These are phyloP conservation scores for Paragorgia papillata DNA, from an alignment of 92 coral and sea anemone genomes.

Conservation along the genomic window DNA sequence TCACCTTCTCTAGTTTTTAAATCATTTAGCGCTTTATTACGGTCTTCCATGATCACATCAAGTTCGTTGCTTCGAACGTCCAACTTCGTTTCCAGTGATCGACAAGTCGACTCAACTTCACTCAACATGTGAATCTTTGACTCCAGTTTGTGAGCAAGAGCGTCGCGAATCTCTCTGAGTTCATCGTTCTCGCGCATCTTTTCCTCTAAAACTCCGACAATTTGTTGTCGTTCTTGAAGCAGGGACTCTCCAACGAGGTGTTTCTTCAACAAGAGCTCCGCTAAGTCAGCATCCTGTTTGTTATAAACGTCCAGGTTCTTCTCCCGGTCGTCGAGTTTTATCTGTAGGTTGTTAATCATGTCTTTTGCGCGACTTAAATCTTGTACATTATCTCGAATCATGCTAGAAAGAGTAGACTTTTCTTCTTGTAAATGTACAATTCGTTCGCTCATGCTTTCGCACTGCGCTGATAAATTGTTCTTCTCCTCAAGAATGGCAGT, in stretches of 20 bases:
- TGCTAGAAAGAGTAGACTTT: conserved; percentile 43
- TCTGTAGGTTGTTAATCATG: conserved; percentile 60
- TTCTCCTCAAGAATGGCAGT: conserved; percentile 61
- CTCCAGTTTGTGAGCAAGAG: conserved; percentile 81
- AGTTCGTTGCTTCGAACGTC: conserved; percentile 79
- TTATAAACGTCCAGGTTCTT: conserved; percentile 73
- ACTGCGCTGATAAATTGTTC: conserved; percentile 56
- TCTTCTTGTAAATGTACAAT: conserved; percentile 50
- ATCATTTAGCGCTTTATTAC: conserved; percentile 72
- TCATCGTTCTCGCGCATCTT: conserved; percentile 75
- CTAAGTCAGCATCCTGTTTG: conserved; percentile 86
- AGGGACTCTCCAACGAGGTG: conserved; percentile 85
- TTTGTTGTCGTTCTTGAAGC: conserved; percentile 82
- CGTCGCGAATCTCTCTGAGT: conserved; percentile 85
- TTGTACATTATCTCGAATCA: conserved; percentile 53
- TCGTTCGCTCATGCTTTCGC: conserved; percentile 57
- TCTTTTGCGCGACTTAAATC: conserved; percentile 59
- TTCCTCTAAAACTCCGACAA: conserved; percentile 77
- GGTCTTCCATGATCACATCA: conserved; percentile 85
- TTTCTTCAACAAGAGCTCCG: conserved; percentile 79
- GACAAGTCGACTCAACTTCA: conserved; percentile 65
- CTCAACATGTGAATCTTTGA: conserved; percentile 74
- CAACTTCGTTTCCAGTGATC: conserved; percentile 22
- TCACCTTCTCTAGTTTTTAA: conserved; percentile 77
- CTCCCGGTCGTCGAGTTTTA: conserved; percentile 82